Conservation (phyloP, 2,113 vertebrate genomes). For the Otis tarda region DNA sequence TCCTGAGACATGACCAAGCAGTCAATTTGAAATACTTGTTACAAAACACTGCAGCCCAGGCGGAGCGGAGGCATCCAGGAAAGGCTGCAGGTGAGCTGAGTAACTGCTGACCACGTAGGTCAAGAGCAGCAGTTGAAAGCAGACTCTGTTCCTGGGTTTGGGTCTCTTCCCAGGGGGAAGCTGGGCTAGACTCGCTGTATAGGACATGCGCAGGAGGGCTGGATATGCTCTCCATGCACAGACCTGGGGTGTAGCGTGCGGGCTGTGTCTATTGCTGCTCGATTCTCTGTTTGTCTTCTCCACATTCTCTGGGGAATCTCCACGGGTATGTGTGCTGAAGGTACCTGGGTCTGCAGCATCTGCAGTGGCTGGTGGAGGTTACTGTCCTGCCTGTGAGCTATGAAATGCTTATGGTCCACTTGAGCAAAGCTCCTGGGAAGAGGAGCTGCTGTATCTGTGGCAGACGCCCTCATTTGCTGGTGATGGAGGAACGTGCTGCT, state of each 20-base stretch:
- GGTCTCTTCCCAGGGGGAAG: neutral
- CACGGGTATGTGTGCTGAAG: neutral
- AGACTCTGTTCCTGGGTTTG: neutral
- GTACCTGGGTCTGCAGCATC: neutral
- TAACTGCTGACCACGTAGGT: neutral
- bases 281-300: neutral
- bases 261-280: neutral
- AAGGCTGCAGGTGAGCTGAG: neutral
- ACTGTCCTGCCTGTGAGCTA: neutral
- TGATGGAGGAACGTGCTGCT: neutral
- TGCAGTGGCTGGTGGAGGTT: neutral
- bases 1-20: neutral
- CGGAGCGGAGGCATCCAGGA: neutral
- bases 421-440: neutral
- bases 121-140: neutral
- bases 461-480: neutral
- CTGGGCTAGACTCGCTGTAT: neutral
- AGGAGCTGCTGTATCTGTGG: neutral
- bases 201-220: neutral
- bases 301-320: neutral
- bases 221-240: neutral
- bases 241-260: neutral
- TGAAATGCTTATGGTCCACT: neutral
- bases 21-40: neutral
- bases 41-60: neutral